Percentiles rank a stretch among this genome's conserved stretches.
phyloP scores from a whole-genome alignment of 1,140 invertebrate genomes.

The fruit fly (Drosophila melanogaster) region DNA sequence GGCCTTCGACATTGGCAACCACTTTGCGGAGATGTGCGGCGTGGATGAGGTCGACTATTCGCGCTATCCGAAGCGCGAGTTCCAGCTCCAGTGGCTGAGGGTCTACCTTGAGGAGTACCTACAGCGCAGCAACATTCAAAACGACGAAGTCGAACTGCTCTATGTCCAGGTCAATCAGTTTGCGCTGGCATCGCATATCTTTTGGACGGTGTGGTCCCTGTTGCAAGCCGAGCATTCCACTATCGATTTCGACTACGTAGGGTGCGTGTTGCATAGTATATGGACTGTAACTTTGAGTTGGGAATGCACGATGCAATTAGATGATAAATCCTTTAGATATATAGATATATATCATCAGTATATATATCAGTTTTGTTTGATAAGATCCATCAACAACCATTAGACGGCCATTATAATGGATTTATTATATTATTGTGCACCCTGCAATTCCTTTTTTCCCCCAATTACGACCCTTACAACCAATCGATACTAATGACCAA shows the following conservation, averaged over 20 bases:
- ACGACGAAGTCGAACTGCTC: conserved; percentile 88
- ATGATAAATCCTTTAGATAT: too few relatives aligned
- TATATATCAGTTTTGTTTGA: too few relatives aligned
- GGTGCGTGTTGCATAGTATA: conserved; percentile 86
- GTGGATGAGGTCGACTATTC: conserved; percentile 90
- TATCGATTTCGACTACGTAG: conserved; percentile 97
- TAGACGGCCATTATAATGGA: too few relatives aligned
- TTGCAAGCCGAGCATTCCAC: conserved; percentile 95
- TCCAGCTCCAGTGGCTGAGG: conserved; percentile 93
- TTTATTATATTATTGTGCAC: too few relatives aligned
- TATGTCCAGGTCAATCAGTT: conserved; percentile 93
- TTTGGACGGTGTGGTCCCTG: conserved; percentile 97
- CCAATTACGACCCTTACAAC: neutral
- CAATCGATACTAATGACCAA: neutral
- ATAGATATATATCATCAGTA: too few relatives aligned
- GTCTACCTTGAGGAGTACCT: conserved; percentile 90
- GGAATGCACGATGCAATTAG: too few relatives aligned
- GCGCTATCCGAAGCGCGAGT: conserved; percentile 91
- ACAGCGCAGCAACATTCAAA: conserved; percentile 84
- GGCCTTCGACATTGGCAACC: conserved; percentile 98
- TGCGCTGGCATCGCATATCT: conserved; percentile 92
- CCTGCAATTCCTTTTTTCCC: too few relatives aligned
- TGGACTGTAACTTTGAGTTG: neutral
- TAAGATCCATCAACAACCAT: too few relatives aligned
- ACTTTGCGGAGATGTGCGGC: conserved; percentile 99